phyloP scores from a whole-genome alignment of 2,797 vertebrate genomes.

The Lates japonicus region DNA sequence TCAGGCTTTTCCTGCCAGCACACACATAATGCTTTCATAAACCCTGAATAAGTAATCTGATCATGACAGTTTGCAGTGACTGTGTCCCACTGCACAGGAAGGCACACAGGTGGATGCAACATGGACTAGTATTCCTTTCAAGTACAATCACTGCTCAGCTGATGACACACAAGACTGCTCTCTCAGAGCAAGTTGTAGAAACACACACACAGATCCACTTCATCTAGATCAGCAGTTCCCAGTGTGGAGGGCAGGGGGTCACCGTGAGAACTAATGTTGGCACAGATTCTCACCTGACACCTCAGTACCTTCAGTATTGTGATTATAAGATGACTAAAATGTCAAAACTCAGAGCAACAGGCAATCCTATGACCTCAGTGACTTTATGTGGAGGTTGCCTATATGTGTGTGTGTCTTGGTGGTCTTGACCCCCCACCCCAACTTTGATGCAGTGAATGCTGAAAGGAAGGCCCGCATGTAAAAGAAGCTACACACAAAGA shows the following conservation, averaged over 20 bases:
- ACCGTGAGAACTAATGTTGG: not conserved
- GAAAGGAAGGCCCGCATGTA: not conserved
- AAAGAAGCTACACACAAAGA: not conserved
- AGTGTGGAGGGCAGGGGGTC: not conserved
- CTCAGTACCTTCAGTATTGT: too few species aligned
- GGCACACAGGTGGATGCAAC: conserved; percentile 20
- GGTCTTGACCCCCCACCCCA: too few species aligned
- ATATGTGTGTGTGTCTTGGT: too few species aligned
- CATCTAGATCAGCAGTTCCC: not conserved
- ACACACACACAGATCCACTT: too few species aligned
- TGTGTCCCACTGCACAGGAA: conserved; percentile 9
- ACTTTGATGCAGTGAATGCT: conserved; percentile 81
- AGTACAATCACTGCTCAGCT: too few species aligned
- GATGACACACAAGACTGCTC: too few species aligned
- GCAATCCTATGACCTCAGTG: too few species aligned
- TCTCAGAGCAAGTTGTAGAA: too few species aligned
- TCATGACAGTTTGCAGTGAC: conserved; percentile 34
- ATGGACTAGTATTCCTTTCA: too few species aligned
- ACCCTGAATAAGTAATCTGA: conserved; percentile 61
- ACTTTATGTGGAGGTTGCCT: too few species aligned
- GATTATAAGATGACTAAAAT: not conserved
- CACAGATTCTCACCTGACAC: not conserved
- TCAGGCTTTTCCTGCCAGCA: conserved; percentile 43
- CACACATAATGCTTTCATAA: conserved; percentile 58
- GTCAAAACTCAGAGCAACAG: not conserved